Percentiles rank a stretch among this genome's conserved stretches.
Evolutionary conservation across 2,888 invertebrate genomes (phyloP).

Genomic region (Frankliniella intonsa): DNA sequence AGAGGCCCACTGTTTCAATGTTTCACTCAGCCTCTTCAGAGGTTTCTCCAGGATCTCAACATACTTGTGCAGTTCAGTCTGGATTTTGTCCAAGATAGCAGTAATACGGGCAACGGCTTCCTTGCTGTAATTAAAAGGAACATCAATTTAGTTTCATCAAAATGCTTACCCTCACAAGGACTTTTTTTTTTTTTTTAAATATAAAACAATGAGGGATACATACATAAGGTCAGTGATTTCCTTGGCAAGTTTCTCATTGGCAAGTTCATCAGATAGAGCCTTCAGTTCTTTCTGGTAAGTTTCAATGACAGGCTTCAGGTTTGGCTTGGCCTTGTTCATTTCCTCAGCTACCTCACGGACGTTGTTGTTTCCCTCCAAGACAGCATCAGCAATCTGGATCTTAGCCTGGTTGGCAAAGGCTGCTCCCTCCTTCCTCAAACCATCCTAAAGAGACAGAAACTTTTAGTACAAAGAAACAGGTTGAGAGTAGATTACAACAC

Average conservation of each 20-base stretch:
- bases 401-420: slow-evolving; percentile 1
- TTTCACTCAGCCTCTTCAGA: slow-evolving; percentile 44
- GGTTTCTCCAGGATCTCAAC: slow-evolving; percentile 38
- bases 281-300: slow-evolving; percentile 61
- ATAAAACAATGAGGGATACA: slow-evolving; percentile 44
- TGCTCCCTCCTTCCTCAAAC: slow-evolving; percentile 33
- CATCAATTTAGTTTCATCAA: background rate
- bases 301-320: slow-evolving; percentile 56
- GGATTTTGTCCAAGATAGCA: slow-evolving; percentile 39
- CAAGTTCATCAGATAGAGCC: slow-evolving; percentile 64
- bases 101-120: slow-evolving; percentile 47
- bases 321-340: slow-evolving; percentile 52
- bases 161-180: background rate
- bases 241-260: slow-evolving; percentile 63
- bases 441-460: background rate
- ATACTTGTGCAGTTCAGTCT: slow-evolving; percentile 37
- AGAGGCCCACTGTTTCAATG: slow-evolving; percentile 43
- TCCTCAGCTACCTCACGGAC: slow-evolving; percentile 53
- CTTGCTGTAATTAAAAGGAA: slow-evolving; percentile 41
- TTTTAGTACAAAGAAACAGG: background rate
- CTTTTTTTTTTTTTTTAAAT: background rate
- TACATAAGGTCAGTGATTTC: slow-evolving; percentile 58
- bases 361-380: slow-evolving; percentile 49
- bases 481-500: background rate
- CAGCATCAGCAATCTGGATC: slow-evolving; percentile 47